phyloP scores from a whole-genome alignment of 2,888 invertebrate species.

The Sinhomidia bicolor region DNA sequence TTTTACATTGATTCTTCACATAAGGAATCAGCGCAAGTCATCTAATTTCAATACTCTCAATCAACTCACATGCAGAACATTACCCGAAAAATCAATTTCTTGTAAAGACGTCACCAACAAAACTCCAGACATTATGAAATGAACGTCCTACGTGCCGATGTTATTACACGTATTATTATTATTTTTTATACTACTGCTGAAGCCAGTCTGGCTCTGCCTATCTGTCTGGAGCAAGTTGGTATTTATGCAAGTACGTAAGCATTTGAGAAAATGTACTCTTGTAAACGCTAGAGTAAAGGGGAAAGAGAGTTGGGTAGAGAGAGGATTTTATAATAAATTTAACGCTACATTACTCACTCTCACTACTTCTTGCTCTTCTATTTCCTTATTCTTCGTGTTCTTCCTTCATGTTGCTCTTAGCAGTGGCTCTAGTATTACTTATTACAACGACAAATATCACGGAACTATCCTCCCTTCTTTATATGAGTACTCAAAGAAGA shows the following conservation, averaged over 20 bases:
- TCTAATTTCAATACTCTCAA: too few relatives aligned
- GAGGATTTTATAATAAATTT: slow-evolving; percentile 64
- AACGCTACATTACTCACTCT: slow-evolving; percentile 65
- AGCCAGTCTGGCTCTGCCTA: neutral
- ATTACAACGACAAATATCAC: neutral
- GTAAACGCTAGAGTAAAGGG: neutral
- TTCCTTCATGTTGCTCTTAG: neutral
- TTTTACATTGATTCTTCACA: too few relatives aligned
- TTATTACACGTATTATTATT: too few relatives aligned
- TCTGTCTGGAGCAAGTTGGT: neutral
- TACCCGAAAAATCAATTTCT: too few relatives aligned
- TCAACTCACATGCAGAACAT: too few relatives aligned
- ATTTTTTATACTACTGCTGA: neutral
- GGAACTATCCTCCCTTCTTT: neutral
- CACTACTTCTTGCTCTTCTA: slow-evolving; percentile 39
- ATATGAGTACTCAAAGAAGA: neutral
- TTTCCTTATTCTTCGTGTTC: slow-evolving; percentile 28
- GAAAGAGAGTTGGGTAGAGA: slow-evolving; percentile 39
- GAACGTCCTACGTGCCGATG: too few relatives aligned
- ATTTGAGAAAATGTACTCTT: too few relatives aligned
- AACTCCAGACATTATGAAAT: too few relatives aligned
- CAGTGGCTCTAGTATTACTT: neutral
- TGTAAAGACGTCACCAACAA: too few relatives aligned
- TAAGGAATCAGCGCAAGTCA: too few relatives aligned
- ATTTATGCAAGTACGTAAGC: neutral